These are phyloP conservation scores for Callocephalon fimbriatum DNA, from an alignment of 2,113 vertebrate species.

Conservation along the genomic window DNA sequence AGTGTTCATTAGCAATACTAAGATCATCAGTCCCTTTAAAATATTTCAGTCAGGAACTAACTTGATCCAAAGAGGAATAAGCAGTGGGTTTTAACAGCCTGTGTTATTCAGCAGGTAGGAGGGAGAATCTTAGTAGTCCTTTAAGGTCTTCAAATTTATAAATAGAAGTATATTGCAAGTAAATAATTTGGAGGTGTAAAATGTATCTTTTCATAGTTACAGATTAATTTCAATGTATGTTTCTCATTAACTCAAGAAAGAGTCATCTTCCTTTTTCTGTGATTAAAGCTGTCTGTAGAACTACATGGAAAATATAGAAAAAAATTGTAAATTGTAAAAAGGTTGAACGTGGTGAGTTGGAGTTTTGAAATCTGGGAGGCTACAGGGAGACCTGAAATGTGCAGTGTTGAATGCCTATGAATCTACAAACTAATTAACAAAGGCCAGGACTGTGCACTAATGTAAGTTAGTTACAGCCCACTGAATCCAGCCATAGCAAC, in stretches of 20 bases:
- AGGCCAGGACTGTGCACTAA: neutral
- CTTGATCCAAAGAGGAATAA: neutral
- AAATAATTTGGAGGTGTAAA: neutral
- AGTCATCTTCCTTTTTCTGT: neutral
- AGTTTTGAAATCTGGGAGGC: neutral
- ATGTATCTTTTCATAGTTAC: neutral
- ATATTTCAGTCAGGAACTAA: neutral
- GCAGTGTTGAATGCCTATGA: neutral
- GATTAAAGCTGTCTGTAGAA: neutral
- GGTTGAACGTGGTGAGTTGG: neutral
- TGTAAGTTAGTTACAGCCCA: neutral
- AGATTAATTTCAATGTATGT: neutral
- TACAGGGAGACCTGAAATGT: neutral
- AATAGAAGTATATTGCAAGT: neutral
- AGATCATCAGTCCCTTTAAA: neutral
- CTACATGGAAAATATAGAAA: neutral
- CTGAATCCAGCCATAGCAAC: slow-evolving; percentile 44
- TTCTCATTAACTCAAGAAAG: neutral
- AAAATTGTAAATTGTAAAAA: neutral
- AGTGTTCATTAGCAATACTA: neutral
- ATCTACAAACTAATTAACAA: neutral
- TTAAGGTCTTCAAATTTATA: neutral
- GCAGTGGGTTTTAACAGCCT: neutral
- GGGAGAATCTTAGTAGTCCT: neutral
- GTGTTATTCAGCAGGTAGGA: neutral